Evolutionary conservation across 2,113 vertebrate species (phyloP).

Genomic region (Tor tambroides): DNA sequence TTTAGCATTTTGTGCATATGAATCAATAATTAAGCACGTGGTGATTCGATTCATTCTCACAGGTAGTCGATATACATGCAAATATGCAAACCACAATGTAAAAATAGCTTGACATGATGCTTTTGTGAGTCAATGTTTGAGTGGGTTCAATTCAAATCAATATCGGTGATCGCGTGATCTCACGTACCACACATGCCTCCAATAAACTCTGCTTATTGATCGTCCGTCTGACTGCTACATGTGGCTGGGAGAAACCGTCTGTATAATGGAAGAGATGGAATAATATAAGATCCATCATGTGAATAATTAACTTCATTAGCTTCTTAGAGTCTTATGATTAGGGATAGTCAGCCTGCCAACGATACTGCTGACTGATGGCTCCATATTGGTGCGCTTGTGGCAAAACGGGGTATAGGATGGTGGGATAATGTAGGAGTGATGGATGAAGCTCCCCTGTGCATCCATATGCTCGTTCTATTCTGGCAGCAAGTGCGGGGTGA

Average conservation of each 20-base stretch:
- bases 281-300: conserved; percentile 13
- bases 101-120: conserved; percentile 4
- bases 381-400: conserved; percentile 18
- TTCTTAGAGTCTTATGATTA: conserved; percentile 4
- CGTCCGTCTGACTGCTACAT: conserved; percentile 5
- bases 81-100: not conserved
- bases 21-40: not conserved
- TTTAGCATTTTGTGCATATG: not conserved
- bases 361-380: conserved; percentile 17
- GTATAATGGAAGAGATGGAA: not conserved
- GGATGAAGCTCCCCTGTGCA: conserved; percentile 25
- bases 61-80: not conserved
- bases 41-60: not conserved
- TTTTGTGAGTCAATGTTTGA: conserved; percentile 14
- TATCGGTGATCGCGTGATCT: not conserved
- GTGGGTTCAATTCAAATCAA: conserved; percentile 25
- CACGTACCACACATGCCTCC: not conserved
- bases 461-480: conserved; percentile 33
- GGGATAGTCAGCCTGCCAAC: conserved; percentile 16
- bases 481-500: conserved; percentile 37
- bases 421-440: conserved; percentile 44
- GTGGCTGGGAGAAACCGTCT: conserved; percentile 1
- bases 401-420: conserved; percentile 45
- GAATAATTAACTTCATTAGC: conserved; percentile 35
- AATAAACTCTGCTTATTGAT: conserved; percentile 30